Evolutionary conservation across 2,797 vertebrate species (phyloP).

Genomic region (Anniella stebbinsi): DNA sequence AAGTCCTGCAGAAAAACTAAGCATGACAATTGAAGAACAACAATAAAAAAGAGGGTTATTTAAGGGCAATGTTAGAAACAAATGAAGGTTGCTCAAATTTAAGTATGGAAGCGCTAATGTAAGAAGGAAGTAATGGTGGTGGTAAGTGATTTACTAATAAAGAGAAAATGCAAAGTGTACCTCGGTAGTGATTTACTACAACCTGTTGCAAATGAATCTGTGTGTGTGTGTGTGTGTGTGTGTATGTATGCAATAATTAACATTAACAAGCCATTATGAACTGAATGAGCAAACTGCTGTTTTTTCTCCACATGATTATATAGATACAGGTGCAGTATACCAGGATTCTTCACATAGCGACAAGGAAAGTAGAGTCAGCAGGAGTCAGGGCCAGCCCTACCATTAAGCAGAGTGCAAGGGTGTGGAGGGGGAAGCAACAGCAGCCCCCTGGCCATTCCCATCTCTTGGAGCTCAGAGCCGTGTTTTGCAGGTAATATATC

Average conservation of each 20-base stretch:
- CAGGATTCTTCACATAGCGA: background rate
- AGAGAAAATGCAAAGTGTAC: constrained; percentile 9
- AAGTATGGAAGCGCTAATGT: background rate
- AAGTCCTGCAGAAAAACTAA: background rate
- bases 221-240: no score
- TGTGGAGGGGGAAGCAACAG: no score
- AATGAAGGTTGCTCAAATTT: constrained; percentile 19
- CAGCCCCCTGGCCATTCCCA: no score
- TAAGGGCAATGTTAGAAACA: background rate
- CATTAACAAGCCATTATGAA: constrained; percentile 4
- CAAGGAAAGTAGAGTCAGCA: background rate
- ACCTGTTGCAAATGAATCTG: background rate
- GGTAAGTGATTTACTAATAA: constrained; percentile 21
- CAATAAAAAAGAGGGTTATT: background rate
- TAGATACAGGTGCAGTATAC: background rate
- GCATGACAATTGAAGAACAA: background rate
- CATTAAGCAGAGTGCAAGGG: no score
- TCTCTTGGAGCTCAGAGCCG: no score
- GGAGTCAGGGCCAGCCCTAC: no score
- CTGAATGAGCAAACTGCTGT: background rate
- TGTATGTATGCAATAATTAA: background rate
- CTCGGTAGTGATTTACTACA: constrained; percentile 2
- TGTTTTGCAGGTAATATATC: no score
- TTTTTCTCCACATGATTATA: background rate
- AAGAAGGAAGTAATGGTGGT: background rate